phyloP scores from a whole-genome alignment of 2,113 vertebrate genomes.

The Phrynosoma blainvillii region DNA sequence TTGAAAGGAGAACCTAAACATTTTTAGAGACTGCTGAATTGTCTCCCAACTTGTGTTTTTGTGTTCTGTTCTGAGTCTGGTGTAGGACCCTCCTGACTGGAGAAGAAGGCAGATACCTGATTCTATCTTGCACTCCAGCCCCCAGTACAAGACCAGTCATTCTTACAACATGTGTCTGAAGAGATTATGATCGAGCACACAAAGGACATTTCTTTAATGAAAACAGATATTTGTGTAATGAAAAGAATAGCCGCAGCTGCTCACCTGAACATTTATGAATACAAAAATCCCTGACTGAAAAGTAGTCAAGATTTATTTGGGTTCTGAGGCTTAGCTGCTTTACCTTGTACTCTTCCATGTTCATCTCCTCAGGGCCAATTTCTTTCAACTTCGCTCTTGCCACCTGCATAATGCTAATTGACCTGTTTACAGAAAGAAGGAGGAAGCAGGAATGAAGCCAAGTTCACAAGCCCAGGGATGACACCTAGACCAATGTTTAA shows the following conservation, averaged over 20 bases:
- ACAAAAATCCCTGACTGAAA: background rate
- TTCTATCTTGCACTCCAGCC: background rate
- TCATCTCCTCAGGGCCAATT: conserved; percentile 92
- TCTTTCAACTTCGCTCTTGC: conserved; percentile 90
- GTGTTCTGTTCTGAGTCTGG: too few relatives aligned
- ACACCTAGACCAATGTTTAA: background rate
- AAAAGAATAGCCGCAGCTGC: fast-evolving
- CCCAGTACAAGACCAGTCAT: background rate
- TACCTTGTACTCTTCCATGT: conserved; percentile 97
- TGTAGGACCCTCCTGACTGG: background rate
- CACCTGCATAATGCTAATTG: conserved; percentile 96
- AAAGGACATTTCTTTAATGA: background rate
- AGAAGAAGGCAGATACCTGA: background rate
- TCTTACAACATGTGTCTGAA: background rate
- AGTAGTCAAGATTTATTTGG: background rate
- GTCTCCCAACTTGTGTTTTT: too few relatives aligned
- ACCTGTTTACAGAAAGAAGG: conserved; percentile 72
- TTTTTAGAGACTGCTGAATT: too few relatives aligned
- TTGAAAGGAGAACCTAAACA: too few relatives aligned
- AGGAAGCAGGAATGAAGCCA: background rate
- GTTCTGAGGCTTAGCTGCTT: background rate
- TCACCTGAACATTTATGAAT: fast-evolving
- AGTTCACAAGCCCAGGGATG: too few relatives aligned
- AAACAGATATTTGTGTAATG: fast-evolving
- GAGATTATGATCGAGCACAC: background rate